These are phyloP conservation scores for Pseudorhiza aurosa DNA, from an alignment of 30 jellyfish, hydroid and myxozoan genomes.

Conservation along the genomic window DNA sequence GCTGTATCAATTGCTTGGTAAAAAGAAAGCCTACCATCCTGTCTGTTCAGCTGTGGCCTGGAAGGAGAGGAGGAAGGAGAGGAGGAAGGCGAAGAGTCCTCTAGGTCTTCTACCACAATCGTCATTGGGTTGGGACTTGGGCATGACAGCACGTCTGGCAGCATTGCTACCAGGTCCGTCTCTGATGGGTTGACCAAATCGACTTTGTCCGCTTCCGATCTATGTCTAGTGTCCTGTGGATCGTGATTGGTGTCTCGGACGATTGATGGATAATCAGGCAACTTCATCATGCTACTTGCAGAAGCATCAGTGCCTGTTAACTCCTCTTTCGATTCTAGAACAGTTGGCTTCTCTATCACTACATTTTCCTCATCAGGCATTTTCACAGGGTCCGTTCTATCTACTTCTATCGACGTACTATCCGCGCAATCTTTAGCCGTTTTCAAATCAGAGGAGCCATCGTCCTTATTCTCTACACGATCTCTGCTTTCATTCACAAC, in stretches of 20 bases:
- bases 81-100: conserved; percentile 5
- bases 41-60: conserved; percentile 82
- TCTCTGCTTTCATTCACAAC: not conserved
- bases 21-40: conserved; percentile 82
- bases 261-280: conserved; percentile 14
- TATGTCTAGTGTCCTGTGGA: not conserved
- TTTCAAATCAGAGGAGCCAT: not conserved
- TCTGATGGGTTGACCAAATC: not conserved
- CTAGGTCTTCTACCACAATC: not conserved
- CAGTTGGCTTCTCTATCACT: not conserved
- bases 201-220: not conserved
- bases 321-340: not conserved
- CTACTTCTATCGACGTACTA: not conserved
- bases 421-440: not conserved
- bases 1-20: conserved; percentile 65
- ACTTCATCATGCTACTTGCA: not conserved
- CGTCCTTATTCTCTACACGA: not conserved
- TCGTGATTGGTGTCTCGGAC: not conserved
- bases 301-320: not conserved
- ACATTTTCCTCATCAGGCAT: not conserved
- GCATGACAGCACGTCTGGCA: not conserved
- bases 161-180: not conserved
- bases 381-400: not conserved
- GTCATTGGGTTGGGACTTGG: conserved; percentile 7
- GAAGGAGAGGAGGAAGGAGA: conserved; percentile 47